A percentile compares a stretch with the other conserved stretches of the same genome.
Conservation (phyloP, 2,888 invertebrate species). For the Eristalis intricaria region DNA sequence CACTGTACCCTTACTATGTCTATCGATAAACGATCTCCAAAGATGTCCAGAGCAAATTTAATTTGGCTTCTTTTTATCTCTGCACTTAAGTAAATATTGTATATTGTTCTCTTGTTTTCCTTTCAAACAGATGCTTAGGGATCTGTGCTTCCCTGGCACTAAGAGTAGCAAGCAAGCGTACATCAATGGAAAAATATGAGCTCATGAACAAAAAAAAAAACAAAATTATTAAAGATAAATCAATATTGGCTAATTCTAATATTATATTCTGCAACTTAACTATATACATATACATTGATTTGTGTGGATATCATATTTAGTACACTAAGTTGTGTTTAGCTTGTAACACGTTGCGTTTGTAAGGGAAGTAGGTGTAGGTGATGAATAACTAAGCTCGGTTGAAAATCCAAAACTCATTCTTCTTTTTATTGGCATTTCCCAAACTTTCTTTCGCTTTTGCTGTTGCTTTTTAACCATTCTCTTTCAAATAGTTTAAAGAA, state of each 20-base stretch:
- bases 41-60: conserved; percentile 45
- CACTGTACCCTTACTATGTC: conserved; percentile 16
- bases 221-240: conserved; percentile 13
- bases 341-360: conserved; percentile 66
- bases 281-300: conserved; percentile 4
- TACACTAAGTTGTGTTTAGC: conserved; percentile 62
- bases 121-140: conserved; percentile 80
- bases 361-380: conserved; percentile 73
- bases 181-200: conserved; percentile 73
- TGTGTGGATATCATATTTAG: conserved; percentile 44
- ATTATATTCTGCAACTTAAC: conserved; percentile 19
- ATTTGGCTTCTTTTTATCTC: conserved; percentile 42
- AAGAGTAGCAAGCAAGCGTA: conserved; percentile 74
- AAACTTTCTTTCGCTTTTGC: conserved; percentile 3
- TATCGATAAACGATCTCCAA: conserved; percentile 57
- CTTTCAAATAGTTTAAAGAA: background rate
- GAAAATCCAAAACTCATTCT: no score
- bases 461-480: background rate
- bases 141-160: conserved; percentile 77
- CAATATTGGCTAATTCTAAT: conserved; percentile 51
- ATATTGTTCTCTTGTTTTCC: conserved; percentile 74
- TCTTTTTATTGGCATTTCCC: conserved; percentile 31
- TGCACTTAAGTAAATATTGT: conserved; percentile 56
- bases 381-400: background rate
- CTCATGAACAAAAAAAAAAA: conserved; percentile 52